Evolutionary conservation across 2,888 invertebrate species (phyloP), one percentile per base, ranked within the genome.

Genomic region (Shargacucullia verbasci): DNA sequence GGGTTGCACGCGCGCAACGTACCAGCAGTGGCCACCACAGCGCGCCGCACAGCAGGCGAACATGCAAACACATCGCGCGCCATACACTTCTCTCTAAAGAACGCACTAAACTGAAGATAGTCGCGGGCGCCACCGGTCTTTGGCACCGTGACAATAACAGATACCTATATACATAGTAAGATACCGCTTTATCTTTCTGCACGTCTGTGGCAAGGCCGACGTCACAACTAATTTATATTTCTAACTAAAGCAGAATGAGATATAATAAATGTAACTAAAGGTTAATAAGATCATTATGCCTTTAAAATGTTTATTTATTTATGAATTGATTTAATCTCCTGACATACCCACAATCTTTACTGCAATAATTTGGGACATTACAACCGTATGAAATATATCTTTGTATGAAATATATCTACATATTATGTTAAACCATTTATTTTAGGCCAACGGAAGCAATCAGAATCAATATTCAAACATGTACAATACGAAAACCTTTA

Each of bases 31-130:
- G 93, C 94, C 94, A 93, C 90, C 94, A 93, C 72, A 94, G 90
- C 84, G 93, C 94, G 76, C 89, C 94, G 86, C 94, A 94, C 82
- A 94, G 85, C 86, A 94, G 89, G 75, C 93, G 92, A 82, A 94
- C 86, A 85, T 93, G 92, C 76, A 93, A 90, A 88, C 94, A 94
- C 94, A 94, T 94, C 84, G 87, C 90, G 89, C 89, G 90, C 92
- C 92, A 92, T 90, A 91, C 92, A 92, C 92, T 89, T 89, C 92
- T 88, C 89, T 80, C 93, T 90, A 91, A 90, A 89, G 91, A 87
- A 84, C 90, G 82, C 90, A 89, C 90, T 88, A 88, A 86, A 92
- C 93, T 93, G 92, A 92, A 91, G 84, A 88, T 88, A 89, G 88
- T 82, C 82, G 88, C 90, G 88, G 82, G 83, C 89, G 90, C 86